Base-by-base conservation (phyloP, 1,140 invertebrate genomes). In the Drosophila sp. region DNA sequence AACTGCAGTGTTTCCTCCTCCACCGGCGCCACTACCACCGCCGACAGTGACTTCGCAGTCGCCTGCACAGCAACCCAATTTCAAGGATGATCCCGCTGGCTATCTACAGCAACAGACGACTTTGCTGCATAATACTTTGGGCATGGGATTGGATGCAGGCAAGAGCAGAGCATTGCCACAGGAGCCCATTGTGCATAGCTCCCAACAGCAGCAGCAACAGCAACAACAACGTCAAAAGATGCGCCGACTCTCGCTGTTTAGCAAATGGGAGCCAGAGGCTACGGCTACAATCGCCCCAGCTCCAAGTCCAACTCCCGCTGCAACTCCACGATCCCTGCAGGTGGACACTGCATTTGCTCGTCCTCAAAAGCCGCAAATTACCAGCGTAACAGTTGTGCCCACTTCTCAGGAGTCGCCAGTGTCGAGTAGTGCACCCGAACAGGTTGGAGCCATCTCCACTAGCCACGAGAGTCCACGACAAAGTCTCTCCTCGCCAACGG, bases 1-100 rank as follows among this genome's bases (percentile, higher is more conserved):
- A 41, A 27, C 70, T n/a, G 41, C 50, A 41, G 44, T 57, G 38
- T 54, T 32, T 32, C 38, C 70, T 38, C 17, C 63, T 4, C 62
- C 54, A 30, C 10, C 61, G 6, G 56, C 41, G 11, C 11, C 50
- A 10, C 6, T 40, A 10, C 33, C 27, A 40, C 57, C 63, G 60
- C 35, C 58, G 4, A 3, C 10, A 3, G 35, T 10, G 35, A 38
- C 35, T 2, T 10, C 17, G 17, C 17, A 17, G 17, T 17, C 35
- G 56, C 10, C 60, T 6, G 32, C 29, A n/a, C 65, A 92, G 68
- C 79, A 87, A 29, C 95, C 95, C 1, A 96, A 95, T 40, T 98
- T 98, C 82, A 95, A 98, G 93, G 97, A 98, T 76, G 97, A 98
- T 92, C 96, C 97, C 0, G 97, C 95, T 86, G 97, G 96, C 3